These are phyloP conservation scores for Mya arenaria DNA, from an alignment of 1,140 invertebrate species.

Conservation along the genomic window DNA sequence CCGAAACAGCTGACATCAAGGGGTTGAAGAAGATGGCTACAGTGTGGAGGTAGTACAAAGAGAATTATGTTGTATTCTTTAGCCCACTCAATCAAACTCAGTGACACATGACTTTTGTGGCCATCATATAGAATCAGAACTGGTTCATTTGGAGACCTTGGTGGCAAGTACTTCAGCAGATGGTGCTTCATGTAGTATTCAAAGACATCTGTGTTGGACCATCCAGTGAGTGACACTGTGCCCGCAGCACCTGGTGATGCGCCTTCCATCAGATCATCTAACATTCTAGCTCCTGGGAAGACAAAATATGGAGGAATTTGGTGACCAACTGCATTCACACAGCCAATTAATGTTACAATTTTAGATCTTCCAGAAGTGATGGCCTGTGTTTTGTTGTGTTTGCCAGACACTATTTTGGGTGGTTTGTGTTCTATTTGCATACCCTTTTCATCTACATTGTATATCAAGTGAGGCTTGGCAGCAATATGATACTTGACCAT, in stretches of 20 bases:
- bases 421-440: too few species aligned
- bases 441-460: conserved; percentile 29
- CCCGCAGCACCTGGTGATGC: conserved; percentile 10
- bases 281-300: conserved; percentile 77
- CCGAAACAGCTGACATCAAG: too few species aligned
- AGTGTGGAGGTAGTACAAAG: conserved; percentile 23
- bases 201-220: conserved; percentile 41
- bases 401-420: neutral
- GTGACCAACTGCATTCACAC: conserved; percentile 14
- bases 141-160: neutral
- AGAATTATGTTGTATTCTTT: neutral
- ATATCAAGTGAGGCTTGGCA: neutral
- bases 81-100: neutral
- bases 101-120: conserved; percentile 20
- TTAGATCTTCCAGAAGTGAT: conserved; percentile 13
- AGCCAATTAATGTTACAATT: conserved; percentile 9
- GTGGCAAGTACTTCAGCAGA: conserved; percentile 3
- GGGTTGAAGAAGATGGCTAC: conserved; percentile 16
- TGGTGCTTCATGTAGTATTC: conserved; percentile 18
- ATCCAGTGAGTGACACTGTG: conserved; percentile 27
- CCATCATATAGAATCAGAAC: conserved; percentile 9
- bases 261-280: conserved; percentile 59
- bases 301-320: conserved; percentile 77
- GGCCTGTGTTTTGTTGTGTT: neutral
- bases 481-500: neutral